These are phyloP conservation scores for Parnassius smintheus DNA, from an alignment of 2,888 invertebrate genomes.

Conservation along the genomic window DNA sequence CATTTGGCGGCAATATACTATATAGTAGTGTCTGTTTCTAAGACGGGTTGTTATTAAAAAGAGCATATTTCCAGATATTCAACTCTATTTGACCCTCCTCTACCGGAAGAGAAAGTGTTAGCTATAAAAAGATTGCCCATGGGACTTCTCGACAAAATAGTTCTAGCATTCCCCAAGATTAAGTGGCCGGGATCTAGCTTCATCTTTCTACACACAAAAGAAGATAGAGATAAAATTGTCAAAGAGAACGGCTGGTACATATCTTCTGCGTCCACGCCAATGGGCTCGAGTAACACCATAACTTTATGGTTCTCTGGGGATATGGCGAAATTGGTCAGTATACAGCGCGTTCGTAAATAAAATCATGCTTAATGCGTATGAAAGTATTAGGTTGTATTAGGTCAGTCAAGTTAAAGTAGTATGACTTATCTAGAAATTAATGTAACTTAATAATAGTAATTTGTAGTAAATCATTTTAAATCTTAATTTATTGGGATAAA, in stretches of 20 bases:
- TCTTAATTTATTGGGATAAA: no score
- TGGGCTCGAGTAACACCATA: slow-evolving; percentile 34
- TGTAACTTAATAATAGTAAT: no score
- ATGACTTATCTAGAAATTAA: no score
- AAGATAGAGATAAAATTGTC: slow-evolving; percentile 19
- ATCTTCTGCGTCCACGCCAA: slow-evolving; percentile 34
- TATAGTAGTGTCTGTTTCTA: no score
- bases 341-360: background rate
- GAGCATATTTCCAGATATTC: slow-evolving; percentile 44
- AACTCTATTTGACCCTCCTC: slow-evolving; percentile 76
- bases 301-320: slow-evolving; percentile 39
- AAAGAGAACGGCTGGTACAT: slow-evolving; percentile 24
- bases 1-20: no score
- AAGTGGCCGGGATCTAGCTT: slow-evolving; percentile 80
- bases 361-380: no score
- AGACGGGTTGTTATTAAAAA: background rate
- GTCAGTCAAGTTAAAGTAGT: no score
- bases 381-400: no score
- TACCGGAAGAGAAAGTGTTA: slow-evolving; percentile 71
- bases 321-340: slow-evolving; percentile 31
- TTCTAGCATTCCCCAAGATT: slow-evolving; percentile 79
- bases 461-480: no score
- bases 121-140: slow-evolving; percentile 68
- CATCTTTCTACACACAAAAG: slow-evolving; percentile 21
- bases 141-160: slow-evolving; percentile 85